These are phyloP conservation scores for Steinernema hermaphroditum DNA, from an alignment of 2,888 invertebrate species.

Conservation along the genomic window DNA sequence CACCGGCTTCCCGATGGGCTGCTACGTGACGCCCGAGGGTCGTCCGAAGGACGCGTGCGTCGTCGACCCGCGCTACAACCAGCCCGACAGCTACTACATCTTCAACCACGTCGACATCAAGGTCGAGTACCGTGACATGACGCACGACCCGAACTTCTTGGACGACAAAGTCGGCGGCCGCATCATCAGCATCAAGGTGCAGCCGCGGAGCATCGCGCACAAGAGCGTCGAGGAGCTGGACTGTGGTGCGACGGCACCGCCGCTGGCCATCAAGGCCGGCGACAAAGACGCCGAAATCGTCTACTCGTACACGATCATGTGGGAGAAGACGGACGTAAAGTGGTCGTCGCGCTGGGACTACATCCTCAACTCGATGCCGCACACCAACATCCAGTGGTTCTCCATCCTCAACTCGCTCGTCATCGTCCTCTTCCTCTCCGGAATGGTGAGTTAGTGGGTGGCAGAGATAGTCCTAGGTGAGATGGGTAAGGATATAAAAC, in stretches of 20 bases:
- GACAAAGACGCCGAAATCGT: conserved; percentile 71
- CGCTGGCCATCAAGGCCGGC: conserved; percentile 76
- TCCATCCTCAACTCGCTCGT: conserved; percentile 93
- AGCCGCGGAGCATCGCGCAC: conserved; percentile 71
- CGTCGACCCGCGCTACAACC: conserved; percentile 66
- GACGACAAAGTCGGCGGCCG: conserved; percentile 78
- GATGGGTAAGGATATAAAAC: too few relatives aligned
- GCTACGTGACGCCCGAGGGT: conserved; percentile 71
- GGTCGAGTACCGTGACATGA: conserved; percentile 85
- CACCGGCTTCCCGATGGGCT: conserved; percentile 97
- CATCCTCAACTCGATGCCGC: conserved; percentile 94
- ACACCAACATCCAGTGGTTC: conserved; percentile 71
- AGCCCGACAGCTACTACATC: conserved; percentile 80
- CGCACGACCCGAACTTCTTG: conserved; percentile 75
- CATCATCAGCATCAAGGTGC: conserved; percentile 74
- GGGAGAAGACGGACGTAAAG: conserved; percentile 75
- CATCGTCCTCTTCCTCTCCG: conserved; percentile 85
- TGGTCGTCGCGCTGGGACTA: conserved; percentile 99
- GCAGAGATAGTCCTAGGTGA: too few relatives aligned
- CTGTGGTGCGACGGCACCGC: conserved; percentile 70
- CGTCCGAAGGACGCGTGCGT: conserved; percentile 70
- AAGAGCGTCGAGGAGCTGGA: conserved; percentile 48
- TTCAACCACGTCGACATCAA: conserved; percentile 94
- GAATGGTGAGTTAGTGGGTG: conserved; percentile 81
- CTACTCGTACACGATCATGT: conserved; percentile 86